phyloP scores from a whole-genome alignment of 2,797 vertebrate species.

The Morus bassanus region DNA sequence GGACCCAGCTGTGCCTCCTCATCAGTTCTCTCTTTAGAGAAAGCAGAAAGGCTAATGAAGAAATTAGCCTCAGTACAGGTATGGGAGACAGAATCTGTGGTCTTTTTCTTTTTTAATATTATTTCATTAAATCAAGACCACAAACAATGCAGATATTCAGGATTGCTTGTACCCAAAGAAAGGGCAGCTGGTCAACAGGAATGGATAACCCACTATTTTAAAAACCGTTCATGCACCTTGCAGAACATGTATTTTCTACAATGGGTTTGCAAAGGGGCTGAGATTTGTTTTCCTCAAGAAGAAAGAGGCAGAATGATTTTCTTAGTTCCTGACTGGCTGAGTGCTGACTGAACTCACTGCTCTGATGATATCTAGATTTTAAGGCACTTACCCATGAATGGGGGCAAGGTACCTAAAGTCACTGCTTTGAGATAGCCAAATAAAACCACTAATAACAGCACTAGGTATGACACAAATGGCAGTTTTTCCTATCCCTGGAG shows the following conservation, averaged over 20 bases:
- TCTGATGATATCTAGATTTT: too few relatives aligned
- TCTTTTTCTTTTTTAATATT: neutral
- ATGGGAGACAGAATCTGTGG: neutral
- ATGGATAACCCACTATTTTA: neutral
- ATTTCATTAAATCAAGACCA: neutral
- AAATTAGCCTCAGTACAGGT: neutral
- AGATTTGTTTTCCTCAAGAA: neutral
- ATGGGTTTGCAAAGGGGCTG: neutral
- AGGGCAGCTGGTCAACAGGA: neutral
- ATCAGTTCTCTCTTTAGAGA: neutral
- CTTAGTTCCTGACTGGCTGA: neutral
- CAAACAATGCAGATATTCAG: neutral
- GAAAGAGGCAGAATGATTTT: neutral
- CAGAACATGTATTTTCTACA: neutral
- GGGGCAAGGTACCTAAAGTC: neutral
- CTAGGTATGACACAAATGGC: neutral
- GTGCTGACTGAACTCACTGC: too few relatives aligned
- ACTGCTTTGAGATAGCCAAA: neutral
- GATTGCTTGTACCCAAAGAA: neutral
- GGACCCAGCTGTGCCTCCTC: neutral
- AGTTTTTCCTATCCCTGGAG: neutral
- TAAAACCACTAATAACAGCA: neutral
- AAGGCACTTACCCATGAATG: neutral
- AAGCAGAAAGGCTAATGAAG: neutral
- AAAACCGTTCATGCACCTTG: neutral